These are phyloP conservation scores for Esox lucius DNA, from an alignment of 2,797 vertebrate genomes.

Conservation along the genomic window DNA sequence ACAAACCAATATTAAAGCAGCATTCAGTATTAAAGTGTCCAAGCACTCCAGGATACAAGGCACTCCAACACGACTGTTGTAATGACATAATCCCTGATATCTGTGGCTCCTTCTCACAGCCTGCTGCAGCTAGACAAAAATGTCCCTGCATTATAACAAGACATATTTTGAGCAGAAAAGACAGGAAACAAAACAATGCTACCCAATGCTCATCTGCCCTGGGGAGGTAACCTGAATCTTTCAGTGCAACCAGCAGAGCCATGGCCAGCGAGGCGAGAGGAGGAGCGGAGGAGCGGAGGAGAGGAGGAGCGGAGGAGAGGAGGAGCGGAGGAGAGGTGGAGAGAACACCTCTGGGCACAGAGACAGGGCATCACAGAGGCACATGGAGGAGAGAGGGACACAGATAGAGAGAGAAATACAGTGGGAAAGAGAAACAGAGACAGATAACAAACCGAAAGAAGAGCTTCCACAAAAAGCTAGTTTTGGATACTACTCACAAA, in stretches of 20 bases:
- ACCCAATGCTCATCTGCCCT: slow-evolving; percentile 25
- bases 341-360: too few species aligned
- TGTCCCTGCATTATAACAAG: slow-evolving; percentile 2
- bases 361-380: too few species aligned
- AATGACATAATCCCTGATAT: not conserved
- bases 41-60: not conserved
- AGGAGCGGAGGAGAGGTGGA: too few species aligned
- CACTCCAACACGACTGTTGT: not conserved
- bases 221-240: slow-evolving; percentile 40
- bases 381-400: too few species aligned
- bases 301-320: too few species aligned
- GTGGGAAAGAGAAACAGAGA: too few species aligned
- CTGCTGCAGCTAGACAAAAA: slow-evolving; percentile 10
- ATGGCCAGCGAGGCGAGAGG: not conserved
- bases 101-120: slow-evolving; percentile 10
- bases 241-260: slow-evolving; percentile 30
- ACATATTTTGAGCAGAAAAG: slow-evolving; percentile 14
- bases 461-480: too few species aligned
- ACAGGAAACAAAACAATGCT: slow-evolving; percentile 26
- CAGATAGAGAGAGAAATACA: too few species aligned
- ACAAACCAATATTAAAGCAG: not conserved
- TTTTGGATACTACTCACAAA: not conserved
- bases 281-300: too few species aligned
- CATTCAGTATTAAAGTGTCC: not conserved
- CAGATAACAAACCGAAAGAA: too few species aligned